Evolutionary conservation across 2,888 invertebrate species (phyloP).

Genomic region (Campoplex capitator): DNA sequence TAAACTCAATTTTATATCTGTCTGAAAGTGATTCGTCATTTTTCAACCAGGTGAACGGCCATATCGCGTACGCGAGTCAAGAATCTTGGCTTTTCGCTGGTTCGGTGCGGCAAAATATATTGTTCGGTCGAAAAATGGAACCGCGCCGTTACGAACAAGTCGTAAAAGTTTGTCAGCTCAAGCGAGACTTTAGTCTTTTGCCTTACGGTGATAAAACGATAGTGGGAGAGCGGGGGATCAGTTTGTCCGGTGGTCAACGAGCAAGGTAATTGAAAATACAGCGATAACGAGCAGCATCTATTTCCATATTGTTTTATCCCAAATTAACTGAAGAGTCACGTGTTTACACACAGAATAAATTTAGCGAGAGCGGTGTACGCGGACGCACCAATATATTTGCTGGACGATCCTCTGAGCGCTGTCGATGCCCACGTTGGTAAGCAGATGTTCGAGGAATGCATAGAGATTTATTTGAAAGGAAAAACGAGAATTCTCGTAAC

Average conservation of each 20-base stretch:
- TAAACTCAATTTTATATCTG: no score
- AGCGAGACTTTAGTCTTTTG: constrained; percentile 90
- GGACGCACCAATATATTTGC: constrained; percentile 93
- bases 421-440: constrained; percentile 96
- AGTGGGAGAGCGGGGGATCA: constrained; percentile 94
- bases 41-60: constrained; percentile 87
- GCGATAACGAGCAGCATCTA: neutral
- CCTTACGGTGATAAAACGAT: constrained; percentile 94
- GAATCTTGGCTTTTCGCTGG: constrained; percentile 95
- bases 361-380: constrained; percentile 95
- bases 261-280: constrained; percentile 84
- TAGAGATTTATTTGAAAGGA: constrained; percentile 86
- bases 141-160: constrained; percentile 88
- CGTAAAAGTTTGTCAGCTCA: constrained; percentile 90
- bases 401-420: constrained; percentile 96
- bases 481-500: constrained; percentile 87
- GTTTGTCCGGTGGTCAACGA: constrained; percentile 92
- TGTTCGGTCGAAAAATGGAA: constrained; percentile 93
- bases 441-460: constrained; percentile 94
- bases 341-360: constrained; percentile 86
- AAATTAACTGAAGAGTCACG: neutral
- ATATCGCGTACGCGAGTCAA: constrained; percentile 92
- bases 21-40: no score
- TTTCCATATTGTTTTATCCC: no score
- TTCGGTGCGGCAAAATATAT: constrained; percentile 95